Evolutionary conservation across 2,888 invertebrate species (phyloP).

Genomic region (Limenitis camilla): DNA sequence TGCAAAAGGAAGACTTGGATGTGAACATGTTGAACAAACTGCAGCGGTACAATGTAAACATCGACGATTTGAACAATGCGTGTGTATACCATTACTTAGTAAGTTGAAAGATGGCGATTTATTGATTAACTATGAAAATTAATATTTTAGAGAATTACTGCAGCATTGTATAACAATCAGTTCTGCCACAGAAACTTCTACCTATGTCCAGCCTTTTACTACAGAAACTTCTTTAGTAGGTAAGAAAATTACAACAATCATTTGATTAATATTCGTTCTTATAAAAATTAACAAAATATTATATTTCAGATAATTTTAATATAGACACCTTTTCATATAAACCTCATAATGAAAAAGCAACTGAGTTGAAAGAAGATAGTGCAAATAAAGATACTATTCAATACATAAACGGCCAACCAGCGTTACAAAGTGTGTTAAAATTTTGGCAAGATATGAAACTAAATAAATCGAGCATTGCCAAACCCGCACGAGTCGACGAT

Average conservation of each 20-base stretch:
- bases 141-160: slow-evolving; percentile 9
- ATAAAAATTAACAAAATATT: background rate
- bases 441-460: slow-evolving; percentile 27
- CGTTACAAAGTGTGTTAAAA: slow-evolving; percentile 32
- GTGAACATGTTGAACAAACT: slow-evolving; percentile 49
- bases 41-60: slow-evolving; percentile 50
- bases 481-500: background rate
- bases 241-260: too few species aligned
- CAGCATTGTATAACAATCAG: too few species aligned
- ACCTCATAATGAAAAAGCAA: background rate
- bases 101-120: background rate
- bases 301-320: background rate
- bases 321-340: background rate
- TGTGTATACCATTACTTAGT: slow-evolving; percentile 22
- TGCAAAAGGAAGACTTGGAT: slow-evolving; percentile 60
- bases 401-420: slow-evolving; percentile 21
- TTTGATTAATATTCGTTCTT: too few species aligned
- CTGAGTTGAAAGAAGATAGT: slow-evolving; percentile 15
- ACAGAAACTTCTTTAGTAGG: too few species aligned
- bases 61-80: slow-evolving; percentile 51
- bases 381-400: slow-evolving; percentile 14
- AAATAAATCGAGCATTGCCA: slow-evolving; percentile 1
- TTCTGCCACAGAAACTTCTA: too few species aligned
- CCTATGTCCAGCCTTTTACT: too few species aligned
- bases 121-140: background rate